Evolutionary conservation across 2,797 vertebrate genomes (phyloP), one percentile per base, ranked within the genome.

Genomic region (Alcedo quadribrachys): DNA sequence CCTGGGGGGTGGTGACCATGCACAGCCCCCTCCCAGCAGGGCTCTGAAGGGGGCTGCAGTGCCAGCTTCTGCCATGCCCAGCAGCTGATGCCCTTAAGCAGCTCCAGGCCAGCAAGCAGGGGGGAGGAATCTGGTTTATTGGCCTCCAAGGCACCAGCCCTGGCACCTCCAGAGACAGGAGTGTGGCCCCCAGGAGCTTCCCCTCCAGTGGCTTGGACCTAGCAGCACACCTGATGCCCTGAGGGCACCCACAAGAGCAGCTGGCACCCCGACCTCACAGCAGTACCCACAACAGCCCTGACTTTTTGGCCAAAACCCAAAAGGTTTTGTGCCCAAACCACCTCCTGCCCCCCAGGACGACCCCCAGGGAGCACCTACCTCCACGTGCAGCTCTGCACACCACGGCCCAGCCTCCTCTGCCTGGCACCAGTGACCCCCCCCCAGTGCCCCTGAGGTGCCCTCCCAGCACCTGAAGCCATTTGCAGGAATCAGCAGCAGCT

Each of bases 101-200:
- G 37, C 37, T 37, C 37, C 37, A 37, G 37, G 11, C 82, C 63
- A 81, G 20, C 33, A 69, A 84, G 73, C 45, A 1, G 0, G 32
- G 32, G 32, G 35, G 3, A 17, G 20, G 16, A 60, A 6, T 9
- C 11, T 8, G 25, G 76, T 84, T 73, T 73, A 25, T 9, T 68
- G 19, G 12, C 40, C 30, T 55, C 32, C 28, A 25, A 57, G 40
- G 27, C 8, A 82, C 3, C 0, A 0, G 7, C 18, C 2, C 9
- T 58, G 63, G 6, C 6, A 32, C 6, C 54, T 87, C 73, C 33
- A 68, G 27, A 81, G 21, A 37, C 0, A 0, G 2, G 14, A 37
- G 35, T 37, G 35, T 37, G 35, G 35, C 11, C 35, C 35, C 35
- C 35, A 37, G 35, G 35, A 37, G 37, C 37, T 37, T 37, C 37